Percentiles rank a stretch among this genome's conserved stretches.
phyloP scores from a whole-genome alignment of 2,113 vertebrate genomes.

The Oriolus oriolus region DNA sequence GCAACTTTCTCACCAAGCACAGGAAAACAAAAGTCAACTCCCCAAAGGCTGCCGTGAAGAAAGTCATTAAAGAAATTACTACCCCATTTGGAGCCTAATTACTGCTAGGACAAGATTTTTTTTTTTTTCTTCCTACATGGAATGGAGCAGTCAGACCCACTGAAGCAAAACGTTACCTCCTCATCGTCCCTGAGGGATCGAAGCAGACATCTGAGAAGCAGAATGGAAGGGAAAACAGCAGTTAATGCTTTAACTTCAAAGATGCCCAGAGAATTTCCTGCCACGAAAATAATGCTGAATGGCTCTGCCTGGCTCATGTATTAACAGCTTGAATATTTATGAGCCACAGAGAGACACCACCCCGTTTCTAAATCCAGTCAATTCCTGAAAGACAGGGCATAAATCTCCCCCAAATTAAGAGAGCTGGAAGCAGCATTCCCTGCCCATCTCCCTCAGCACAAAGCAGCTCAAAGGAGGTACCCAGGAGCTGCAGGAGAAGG shows the following conservation, averaged over 20 bases:
- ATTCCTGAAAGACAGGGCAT: background rate
- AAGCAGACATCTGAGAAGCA: background rate
- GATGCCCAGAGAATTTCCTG: slow-evolving; percentile 26
- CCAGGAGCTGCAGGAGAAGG: background rate
- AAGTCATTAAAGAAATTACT: slow-evolving; percentile 53
- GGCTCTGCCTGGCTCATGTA: background rate
- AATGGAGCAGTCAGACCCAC: background rate
- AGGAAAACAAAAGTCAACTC: slow-evolving; percentile 27
- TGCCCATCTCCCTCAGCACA: background rate
- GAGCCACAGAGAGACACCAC: background rate
- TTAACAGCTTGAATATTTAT: slow-evolving; percentile 43
- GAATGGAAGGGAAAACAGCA: background rate
- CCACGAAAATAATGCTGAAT: background rate
- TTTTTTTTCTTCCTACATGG: background rate
- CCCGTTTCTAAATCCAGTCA: background rate
- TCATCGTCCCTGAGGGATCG: background rate
- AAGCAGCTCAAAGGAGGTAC: background rate
- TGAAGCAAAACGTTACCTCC: slow-evolving; percentile 22
- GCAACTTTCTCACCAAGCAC: background rate
- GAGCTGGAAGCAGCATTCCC: background rate
- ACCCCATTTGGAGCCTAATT: slow-evolving; percentile 7
- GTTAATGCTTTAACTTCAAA: slow-evolving; percentile 17
- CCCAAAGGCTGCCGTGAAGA: background rate
- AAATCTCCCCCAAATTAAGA: background rate
- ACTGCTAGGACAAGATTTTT: background rate